Evolutionary conservation across 1,140 invertebrate genomes (phyloP).

Genomic region (Sarcophaga bullata): DNA sequence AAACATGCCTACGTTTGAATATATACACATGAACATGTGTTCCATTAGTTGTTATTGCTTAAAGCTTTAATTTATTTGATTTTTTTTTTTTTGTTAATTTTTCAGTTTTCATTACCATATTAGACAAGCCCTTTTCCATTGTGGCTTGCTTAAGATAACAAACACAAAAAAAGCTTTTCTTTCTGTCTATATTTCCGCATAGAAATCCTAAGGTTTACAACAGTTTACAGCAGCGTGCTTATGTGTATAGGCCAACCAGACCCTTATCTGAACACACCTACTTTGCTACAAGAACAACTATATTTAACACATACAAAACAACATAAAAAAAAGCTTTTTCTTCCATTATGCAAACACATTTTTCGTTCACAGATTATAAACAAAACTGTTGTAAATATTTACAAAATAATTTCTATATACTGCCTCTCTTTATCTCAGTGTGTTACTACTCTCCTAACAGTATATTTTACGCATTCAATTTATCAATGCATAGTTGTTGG

Average conservation of each 20-base stretch:
- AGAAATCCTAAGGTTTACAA: background rate
- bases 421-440: background rate
- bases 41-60: too few species aligned
- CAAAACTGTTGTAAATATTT: background rate
- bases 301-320: too few species aligned
- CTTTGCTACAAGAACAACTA: background rate
- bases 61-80: too few species aligned
- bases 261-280: background rate
- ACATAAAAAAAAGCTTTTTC: background rate
- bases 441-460: too few species aligned
- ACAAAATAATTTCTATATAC: background rate
- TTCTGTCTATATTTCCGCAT: background rate
- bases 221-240: too few species aligned
- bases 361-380: background rate
- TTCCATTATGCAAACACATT: too few species aligned
- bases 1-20: too few species aligned
- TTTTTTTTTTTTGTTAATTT: background rate
- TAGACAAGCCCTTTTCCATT: background rate
- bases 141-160: too few species aligned
- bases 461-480: too few species aligned
- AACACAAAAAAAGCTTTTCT: background rate
- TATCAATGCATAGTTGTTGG: too few species aligned
- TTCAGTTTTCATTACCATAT: constrained; percentile 11
- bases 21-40: too few species aligned
- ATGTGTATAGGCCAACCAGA: background rate